Conservation (phyloP, 2,888 invertebrate species). For the Drosophila dives region DNA sequence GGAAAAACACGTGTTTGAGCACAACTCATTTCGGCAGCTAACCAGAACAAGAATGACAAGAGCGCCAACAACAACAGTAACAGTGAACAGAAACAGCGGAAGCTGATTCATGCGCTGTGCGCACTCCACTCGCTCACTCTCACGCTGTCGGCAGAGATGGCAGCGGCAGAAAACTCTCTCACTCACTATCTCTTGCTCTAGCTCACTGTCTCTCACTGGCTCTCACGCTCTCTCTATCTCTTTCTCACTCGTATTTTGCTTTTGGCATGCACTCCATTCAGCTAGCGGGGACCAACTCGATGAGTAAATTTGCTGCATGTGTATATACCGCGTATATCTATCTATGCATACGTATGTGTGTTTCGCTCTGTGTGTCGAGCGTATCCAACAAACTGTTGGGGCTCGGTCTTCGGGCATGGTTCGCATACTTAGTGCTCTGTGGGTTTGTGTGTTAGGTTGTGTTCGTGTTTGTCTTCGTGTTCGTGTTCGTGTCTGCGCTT, state of each 20-base stretch:
- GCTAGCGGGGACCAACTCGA: conserved; percentile 54
- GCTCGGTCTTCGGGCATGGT: conserved; percentile 47
- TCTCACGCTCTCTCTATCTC: conserved; percentile 9
- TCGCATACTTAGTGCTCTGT: conserved; percentile 26
- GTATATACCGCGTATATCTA: conserved; percentile 8
- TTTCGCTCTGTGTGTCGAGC: conserved; percentile 30
- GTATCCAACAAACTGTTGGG: conserved; percentile 70
- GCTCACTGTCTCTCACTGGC: conserved; percentile 12
- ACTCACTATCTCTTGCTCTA: conserved; percentile 43
- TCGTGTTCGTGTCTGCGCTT: conserved; percentile 6
- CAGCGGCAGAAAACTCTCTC: conserved; percentile 39
- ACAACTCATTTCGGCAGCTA: conserved; percentile 46
- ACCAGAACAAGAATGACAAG: conserved; percentile 47
- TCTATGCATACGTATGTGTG: conserved; percentile 10
- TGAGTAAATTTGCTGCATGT: conserved; percentile 58
- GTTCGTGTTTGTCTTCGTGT: conserved; percentile 8
- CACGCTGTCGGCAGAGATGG: conserved; percentile 12
- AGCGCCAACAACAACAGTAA: conserved; percentile 28
- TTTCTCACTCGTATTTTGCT: conserved; percentile 22
- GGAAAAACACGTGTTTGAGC: conserved; percentile 65
- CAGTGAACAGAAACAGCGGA: conserved; percentile 63
- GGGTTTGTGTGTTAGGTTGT: conserved; percentile 2
- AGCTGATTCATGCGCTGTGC: conserved; percentile 75
- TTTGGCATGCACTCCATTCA: conserved; percentile 49
- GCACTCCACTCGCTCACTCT: conserved; percentile 47